These are phyloP conservation scores for Coenonympha arcania DNA, from an alignment of 2,888 invertebrate genomes.

Conservation along the genomic window DNA sequence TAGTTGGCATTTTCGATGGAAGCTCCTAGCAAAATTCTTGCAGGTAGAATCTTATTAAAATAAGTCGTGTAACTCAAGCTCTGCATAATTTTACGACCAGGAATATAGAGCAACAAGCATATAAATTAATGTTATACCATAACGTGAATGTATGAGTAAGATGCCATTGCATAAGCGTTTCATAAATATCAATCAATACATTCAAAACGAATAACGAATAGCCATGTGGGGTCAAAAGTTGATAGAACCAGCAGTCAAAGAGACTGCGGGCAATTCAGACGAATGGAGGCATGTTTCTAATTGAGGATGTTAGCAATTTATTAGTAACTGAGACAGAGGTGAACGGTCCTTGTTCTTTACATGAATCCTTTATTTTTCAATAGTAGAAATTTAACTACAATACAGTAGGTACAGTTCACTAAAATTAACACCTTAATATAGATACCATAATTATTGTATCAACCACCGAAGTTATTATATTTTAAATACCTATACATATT, in stretches of 20 bases:
- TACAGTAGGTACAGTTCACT: not conserved
- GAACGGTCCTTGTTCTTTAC: slow-evolving; percentile 9
- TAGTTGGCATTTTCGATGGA: no score
- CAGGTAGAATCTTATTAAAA: no score
- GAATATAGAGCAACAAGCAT: not conserved
- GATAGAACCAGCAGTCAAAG: slow-evolving; percentile 13
- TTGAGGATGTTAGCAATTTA: slow-evolving; percentile 53
- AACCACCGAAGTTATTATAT: no score
- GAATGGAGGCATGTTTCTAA: slow-evolving; percentile 29
- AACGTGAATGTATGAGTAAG: not conserved
- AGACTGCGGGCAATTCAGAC: not conserved
- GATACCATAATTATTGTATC: no score
- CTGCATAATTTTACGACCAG: not conserved
- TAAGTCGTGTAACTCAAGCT: no score
- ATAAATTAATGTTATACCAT: not conserved
- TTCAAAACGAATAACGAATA: slow-evolving; percentile 1
- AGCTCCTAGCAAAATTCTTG: no score
- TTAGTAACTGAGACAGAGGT: slow-evolving; percentile 18
- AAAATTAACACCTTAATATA: no score
- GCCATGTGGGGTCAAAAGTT: slow-evolving; percentile 3
- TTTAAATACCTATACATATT: no score
- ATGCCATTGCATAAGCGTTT: not conserved
- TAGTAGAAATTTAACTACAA: not conserved
- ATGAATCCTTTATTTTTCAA: not conserved
- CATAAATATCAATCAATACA: slow-evolving; percentile 3